Conservation (phyloP, 2,888 invertebrate species). For the Lasioglossum figueresi region DNA sequence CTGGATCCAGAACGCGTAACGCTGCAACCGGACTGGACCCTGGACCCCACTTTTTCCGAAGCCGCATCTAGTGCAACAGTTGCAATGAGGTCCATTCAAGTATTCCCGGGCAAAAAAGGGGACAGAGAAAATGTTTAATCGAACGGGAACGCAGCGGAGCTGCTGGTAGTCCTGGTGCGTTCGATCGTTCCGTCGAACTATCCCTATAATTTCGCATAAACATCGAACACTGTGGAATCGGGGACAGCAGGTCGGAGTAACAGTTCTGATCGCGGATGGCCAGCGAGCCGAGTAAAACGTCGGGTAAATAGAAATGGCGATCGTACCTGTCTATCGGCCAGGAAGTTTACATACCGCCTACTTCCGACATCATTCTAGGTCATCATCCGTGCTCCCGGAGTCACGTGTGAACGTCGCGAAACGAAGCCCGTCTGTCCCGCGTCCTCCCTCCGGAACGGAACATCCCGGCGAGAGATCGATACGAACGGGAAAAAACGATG, state of each 20-base stretch:
- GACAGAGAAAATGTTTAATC: not conserved
- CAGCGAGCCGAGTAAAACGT: not conserved
- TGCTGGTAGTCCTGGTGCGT: not conserved
- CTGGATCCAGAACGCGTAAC: not conserved
- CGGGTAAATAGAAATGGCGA: not conserved
- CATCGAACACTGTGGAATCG: not conserved
- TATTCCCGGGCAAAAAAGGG: not conserved
- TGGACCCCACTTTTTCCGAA: not conserved
- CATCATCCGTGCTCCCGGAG: conserved; percentile 3
- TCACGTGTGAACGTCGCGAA: conserved; percentile 22
- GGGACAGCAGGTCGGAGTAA: not conserved
- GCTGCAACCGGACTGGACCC: not conserved
- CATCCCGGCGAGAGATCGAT: conserved; percentile 46
- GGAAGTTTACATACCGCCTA: not conserved
- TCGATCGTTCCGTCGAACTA: not conserved
- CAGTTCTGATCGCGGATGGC: not conserved
- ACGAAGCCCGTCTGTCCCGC: conserved; percentile 26
- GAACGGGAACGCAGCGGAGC: not conserved
- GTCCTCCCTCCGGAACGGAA: conserved; percentile 36
- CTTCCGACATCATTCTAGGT: conserved; percentile 43
- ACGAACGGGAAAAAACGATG: conserved; percentile 25
- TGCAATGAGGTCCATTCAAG: not conserved
- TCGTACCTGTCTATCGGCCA: conserved; percentile 32
- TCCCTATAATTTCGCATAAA: not conserved
- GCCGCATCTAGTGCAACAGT: conserved; percentile 7